A percentile compares a stretch with the other conserved stretches of the same genome.
Evolutionary conservation across 2,888 invertebrate species (phyloP).

Genomic region (Desoria tigrina): DNA sequence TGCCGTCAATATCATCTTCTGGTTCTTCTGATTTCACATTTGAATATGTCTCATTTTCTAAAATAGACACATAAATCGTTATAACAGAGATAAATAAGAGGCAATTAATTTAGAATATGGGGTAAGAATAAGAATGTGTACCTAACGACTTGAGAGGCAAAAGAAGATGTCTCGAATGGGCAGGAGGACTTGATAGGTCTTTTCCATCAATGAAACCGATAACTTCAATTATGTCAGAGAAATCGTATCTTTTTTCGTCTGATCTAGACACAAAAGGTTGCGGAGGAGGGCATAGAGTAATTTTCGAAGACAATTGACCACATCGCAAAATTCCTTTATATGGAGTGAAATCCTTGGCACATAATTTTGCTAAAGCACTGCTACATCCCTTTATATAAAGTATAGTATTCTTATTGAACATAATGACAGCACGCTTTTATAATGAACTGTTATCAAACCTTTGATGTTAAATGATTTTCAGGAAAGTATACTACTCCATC

Average conservation of each 20-base stretch:
- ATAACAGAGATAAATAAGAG: not conserved
- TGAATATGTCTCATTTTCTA: constrained; percentile 3
- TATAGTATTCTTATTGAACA: no score
- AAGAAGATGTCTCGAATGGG: constrained; percentile 84
- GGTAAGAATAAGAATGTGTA: constrained; percentile 34
- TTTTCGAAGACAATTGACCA: constrained; percentile 71
- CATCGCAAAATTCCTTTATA: constrained; percentile 73
- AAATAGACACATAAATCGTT: not conserved
- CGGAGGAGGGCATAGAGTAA: constrained; percentile 74
- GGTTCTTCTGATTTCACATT: constrained; percentile 47
- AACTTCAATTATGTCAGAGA: constrained; percentile 75
- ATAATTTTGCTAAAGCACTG: constrained; percentile 65
- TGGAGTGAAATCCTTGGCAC: constrained; percentile 71
- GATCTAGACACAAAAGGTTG: constrained; percentile 55
- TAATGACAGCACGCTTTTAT: no score
- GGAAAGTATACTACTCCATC: no score
- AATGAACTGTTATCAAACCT: no score
- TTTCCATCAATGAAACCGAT: constrained; percentile 84
- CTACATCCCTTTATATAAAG: no score
- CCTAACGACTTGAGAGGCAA: constrained; percentile 65
- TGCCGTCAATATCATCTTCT: constrained; percentile 66
- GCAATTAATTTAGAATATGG: not conserved
- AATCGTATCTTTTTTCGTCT: constrained; percentile 64
- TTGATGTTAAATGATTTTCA: no score
- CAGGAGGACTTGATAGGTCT: constrained; percentile 88